Conservation (phyloP, 2,888 invertebrate species). For the Perdita meconis region DNA sequence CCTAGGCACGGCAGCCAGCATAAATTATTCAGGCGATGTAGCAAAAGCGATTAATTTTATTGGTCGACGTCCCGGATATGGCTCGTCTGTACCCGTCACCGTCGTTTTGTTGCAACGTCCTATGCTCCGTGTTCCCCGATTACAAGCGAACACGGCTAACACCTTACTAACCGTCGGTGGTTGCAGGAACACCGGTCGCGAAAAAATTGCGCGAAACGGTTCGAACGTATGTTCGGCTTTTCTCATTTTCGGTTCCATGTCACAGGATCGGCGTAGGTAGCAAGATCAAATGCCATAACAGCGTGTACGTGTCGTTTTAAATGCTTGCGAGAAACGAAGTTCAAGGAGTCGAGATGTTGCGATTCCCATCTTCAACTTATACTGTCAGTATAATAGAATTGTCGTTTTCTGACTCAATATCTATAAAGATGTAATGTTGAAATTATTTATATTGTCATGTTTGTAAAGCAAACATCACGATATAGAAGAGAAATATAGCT, state of each 20-base stretch:
- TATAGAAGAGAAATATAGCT: too few relatives aligned
- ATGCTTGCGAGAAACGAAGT: background rate
- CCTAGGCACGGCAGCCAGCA: constrained; percentile 71
- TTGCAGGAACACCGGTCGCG: constrained; percentile 64
- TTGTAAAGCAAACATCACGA: too few relatives aligned
- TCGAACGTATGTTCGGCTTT: constrained; percentile 42
- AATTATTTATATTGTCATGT: too few relatives aligned
- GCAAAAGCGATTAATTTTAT: constrained; percentile 81
- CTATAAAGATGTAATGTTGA: too few relatives aligned
- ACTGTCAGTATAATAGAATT: too few relatives aligned
- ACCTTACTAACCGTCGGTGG: constrained; percentile 69
- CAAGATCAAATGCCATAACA: constrained; percentile 19
- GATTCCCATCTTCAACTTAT: too few relatives aligned
- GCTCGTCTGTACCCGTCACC: constrained; percentile 79
- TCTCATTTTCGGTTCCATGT: constrained; percentile 30
- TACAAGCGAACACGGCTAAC: constrained; percentile 67
- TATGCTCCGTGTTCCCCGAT: constrained; percentile 70
- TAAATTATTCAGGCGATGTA: constrained; percentile 80
- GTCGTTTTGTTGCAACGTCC: constrained; percentile 76
- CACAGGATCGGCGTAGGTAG: constrained; percentile 28
- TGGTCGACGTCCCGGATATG: constrained; percentile 80
- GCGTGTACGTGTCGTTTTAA: background rate
- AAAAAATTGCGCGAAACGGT: constrained; percentile 67
- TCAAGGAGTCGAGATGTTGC: too few relatives aligned
- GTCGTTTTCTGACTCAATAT: too few relatives aligned